These are phyloP conservation scores for Sebastes cheni DNA, from an alignment of 2,797 vertebrate species.

Conservation along the genomic window DNA sequence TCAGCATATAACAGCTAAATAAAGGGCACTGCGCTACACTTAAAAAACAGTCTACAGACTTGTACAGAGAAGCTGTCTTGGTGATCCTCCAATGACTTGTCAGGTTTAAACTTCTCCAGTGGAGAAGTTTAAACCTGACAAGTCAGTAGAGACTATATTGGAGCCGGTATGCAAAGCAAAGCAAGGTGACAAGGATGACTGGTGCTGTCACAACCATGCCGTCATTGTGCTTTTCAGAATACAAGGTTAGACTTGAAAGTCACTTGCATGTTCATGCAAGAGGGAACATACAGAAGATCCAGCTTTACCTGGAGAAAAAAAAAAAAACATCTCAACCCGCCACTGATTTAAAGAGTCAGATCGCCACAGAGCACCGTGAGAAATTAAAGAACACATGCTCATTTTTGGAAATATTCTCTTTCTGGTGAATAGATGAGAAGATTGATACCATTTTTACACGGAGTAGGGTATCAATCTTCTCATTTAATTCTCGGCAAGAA, in stretches of 20 bases:
- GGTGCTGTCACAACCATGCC: conserved; percentile 45
- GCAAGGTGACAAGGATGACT: conserved; percentile 44
- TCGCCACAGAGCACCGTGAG: no score
- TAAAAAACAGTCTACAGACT: not conserved
- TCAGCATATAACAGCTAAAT: not conserved
- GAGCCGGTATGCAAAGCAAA: conserved; percentile 39
- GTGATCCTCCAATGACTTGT: conserved; percentile 2
- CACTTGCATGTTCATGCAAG: conserved; percentile 25
- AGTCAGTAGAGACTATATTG: conserved; percentile 8
- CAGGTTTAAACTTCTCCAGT: conserved; percentile 1
- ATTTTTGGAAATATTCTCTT: not conserved
- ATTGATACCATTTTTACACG: not conserved
- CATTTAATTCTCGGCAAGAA: not conserved
- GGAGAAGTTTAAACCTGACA: conserved; percentile 34
- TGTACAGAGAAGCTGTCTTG: not conserved
- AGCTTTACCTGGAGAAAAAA: not conserved
- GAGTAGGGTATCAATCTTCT: not conserved
- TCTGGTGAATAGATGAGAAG: not conserved
- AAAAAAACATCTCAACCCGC: not conserved
- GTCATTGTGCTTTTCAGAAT: conserved; percentile 33
- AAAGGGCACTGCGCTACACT: not conserved
- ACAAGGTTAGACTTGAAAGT: conserved; percentile 42
- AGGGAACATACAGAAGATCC: conserved; percentile 15
- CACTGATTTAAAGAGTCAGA: not conserved
- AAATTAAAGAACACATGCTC: no score